These are phyloP conservation scores for Yponomeuta plumbellus DNA, from an alignment of 2,888 invertebrate genomes.

Conservation along the genomic window DNA sequence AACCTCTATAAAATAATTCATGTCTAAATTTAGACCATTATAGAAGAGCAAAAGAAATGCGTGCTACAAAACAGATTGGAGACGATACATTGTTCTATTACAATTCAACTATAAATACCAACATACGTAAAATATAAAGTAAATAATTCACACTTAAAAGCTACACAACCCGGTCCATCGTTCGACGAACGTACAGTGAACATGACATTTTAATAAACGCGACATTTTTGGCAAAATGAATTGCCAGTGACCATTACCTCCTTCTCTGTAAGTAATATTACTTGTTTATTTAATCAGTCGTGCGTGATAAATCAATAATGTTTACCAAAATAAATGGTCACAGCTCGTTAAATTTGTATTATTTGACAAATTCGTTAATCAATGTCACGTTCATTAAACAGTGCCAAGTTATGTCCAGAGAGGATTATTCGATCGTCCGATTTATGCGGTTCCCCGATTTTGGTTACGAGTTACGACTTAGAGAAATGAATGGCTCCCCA, in stretches of 20 bases:
- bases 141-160: slow-evolving; percentile 39
- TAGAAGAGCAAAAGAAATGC: slow-evolving; percentile 20
- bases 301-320: too few relatives aligned
- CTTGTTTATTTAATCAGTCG: too few relatives aligned
- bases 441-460: not conserved
- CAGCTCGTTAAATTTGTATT: too few relatives aligned
- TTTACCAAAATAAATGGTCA: too few relatives aligned
- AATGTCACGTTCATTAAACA: too few relatives aligned
- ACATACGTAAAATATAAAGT: slow-evolving; percentile 59
- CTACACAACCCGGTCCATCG: slow-evolving; percentile 51
- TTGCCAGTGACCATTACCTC: too few relatives aligned
- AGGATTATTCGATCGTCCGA: slow-evolving; percentile 26
- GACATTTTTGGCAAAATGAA: too few relatives aligned
- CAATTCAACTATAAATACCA: slow-evolving; percentile 33
- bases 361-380: too few relatives aligned
- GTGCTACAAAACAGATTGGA: slow-evolving; percentile 31
- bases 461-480: slow-evolving; percentile 29
- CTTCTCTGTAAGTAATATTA: too few relatives aligned
- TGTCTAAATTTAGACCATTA: not conserved
- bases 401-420: slow-evolving; percentile 41
- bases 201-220: slow-evolving; percentile 14
- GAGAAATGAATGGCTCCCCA: slow-evolving; percentile 61
- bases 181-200: slow-evolving; percentile 52
- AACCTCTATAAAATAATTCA: not conserved
- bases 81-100: slow-evolving; percentile 49